Conservation (phyloP, 92 coral and sea anemone species). For the Metridium senile region DNA sequence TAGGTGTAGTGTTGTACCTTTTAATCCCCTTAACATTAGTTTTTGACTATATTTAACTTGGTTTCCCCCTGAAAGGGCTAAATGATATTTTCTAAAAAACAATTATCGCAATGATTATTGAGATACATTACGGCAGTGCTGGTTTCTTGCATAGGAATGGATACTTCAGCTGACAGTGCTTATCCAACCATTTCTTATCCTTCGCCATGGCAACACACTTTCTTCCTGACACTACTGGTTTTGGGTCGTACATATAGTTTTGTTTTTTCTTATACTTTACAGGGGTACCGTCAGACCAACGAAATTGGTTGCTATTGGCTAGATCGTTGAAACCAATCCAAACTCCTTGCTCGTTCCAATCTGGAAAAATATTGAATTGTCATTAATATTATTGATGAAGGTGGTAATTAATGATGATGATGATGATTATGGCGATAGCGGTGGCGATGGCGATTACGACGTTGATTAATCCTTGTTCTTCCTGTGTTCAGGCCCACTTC, state of each 20-base stretch:
- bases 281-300: constrained; percentile 3
- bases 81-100: background rate
- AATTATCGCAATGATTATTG: too few relatives aligned
- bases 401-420: too few relatives aligned
- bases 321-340: constrained; percentile 6
- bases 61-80: too few relatives aligned
- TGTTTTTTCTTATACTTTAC: background rate
- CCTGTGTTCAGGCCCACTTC: too few relatives aligned
- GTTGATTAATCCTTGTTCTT: too few relatives aligned
- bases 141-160: constrained; percentile 22
- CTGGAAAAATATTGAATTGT: background rate
- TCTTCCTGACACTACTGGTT: constrained; percentile 5
- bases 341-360: constrained; percentile 16
- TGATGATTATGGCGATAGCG: too few relatives aligned
- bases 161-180: background rate
- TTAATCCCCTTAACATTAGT: too few relatives aligned
- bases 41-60: too few relatives aligned
- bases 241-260: too few relatives aligned
- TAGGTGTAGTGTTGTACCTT: too few relatives aligned
- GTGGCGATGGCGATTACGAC: too few relatives aligned
- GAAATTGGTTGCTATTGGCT: background rate
- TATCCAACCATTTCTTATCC: background rate
- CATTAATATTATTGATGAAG: too few relatives aligned
- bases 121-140: background rate
- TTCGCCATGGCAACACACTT: background rate